phyloP scores from a whole-genome alignment of 2,888 invertebrate species.

The Unio pictorum region DNA sequence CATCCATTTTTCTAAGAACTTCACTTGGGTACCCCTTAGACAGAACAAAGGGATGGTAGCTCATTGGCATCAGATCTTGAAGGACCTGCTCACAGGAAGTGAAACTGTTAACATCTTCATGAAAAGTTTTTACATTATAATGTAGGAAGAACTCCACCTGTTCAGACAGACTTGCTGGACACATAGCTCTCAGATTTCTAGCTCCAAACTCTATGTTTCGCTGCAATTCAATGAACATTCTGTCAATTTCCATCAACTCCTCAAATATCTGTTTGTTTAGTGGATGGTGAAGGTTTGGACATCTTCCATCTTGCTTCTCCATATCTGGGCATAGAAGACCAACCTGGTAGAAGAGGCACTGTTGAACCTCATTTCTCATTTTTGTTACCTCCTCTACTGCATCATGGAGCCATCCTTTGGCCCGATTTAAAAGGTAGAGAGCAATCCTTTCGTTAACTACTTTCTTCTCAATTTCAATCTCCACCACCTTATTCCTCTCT shows the following conservation, averaged over 20 bases:
- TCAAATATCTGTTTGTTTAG: constrained; percentile 5
- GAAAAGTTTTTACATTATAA: not conserved
- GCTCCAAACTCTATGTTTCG: constrained; percentile 23
- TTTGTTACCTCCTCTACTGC: constrained; percentile 5
- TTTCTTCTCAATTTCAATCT: constrained; percentile 3
- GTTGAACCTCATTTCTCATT: constrained; percentile 3
- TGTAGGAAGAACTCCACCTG: constrained; percentile 1
- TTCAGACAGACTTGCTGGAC: constrained; percentile 2
- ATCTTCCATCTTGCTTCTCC: constrained; percentile 7
- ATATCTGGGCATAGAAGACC: constrained; percentile 12
- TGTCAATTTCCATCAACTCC: constrained; percentile 19
- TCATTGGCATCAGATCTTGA: constrained; percentile 21
- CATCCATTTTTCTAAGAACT: constrained; percentile 6
- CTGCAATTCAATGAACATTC: constrained; percentile 26
- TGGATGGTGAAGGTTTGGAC: constrained; percentile 9
- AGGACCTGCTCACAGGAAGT: too few species aligned
- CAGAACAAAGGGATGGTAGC: constrained; percentile 7
- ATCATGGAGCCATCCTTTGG: constrained; percentile 1
- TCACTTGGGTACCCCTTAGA: constrained; percentile 12
- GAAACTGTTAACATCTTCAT: too few species aligned
- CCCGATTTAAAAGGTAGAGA: constrained; percentile 17
- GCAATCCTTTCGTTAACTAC: constrained; percentile 17
- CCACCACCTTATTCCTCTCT: constrained; percentile 3
- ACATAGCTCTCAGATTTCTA: constrained; percentile 1
- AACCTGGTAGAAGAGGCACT: constrained; percentile 9